These are phyloP conservation scores for Drosophila tropicalis DNA, from an alignment of 1,140 invertebrate genomes.

Conservation along the genomic window DNA sequence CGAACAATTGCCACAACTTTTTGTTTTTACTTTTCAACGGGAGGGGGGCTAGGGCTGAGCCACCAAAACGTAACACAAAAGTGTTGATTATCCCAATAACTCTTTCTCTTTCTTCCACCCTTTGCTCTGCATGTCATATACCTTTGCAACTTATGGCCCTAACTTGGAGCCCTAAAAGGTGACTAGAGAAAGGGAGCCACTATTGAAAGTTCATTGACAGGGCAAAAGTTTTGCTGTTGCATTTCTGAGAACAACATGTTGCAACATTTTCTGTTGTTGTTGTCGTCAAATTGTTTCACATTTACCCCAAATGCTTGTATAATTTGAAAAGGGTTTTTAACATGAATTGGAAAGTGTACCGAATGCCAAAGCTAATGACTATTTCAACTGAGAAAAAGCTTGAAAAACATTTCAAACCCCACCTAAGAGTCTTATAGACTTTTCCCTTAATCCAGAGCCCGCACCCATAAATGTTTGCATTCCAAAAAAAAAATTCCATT, in stretches of 20 bases:
- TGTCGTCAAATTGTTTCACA: slow-evolving; percentile 41
- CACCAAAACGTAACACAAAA: slow-evolving; percentile 38
- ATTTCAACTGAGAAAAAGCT: slow-evolving; percentile 17
- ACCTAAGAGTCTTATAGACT: not conserved
- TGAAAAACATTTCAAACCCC: not conserved
- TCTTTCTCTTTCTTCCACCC: not conserved
- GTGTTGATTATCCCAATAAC: slow-evolving; percentile 60
- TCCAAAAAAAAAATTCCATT: slow-evolving; percentile 1
- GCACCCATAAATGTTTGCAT: slow-evolving; percentile 1
- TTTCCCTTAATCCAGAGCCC: not conserved
- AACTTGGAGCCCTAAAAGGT: slow-evolving; percentile 16
- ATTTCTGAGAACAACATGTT: not conserved
- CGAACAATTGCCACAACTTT: slow-evolving; percentile 7
- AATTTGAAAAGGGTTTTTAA: slow-evolving; percentile 29
- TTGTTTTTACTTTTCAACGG: not conserved
- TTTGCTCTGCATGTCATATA: not conserved
- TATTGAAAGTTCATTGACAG: slow-evolving; percentile 64
- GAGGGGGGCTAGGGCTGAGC: not conserved
- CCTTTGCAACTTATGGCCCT: not conserved
- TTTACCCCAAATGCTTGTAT: slow-evolving; percentile 53
- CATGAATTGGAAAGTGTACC: not conserved
- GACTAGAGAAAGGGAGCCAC: not conserved
- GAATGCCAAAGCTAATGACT: slow-evolving; percentile 1
- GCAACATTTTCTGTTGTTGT: too few relatives aligned
- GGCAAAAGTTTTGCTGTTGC: not conserved